Evolutionary conservation across 2,113 vertebrate genomes (phyloP), one percentile per base, ranked within the genome.

Genomic region (Macquaria ambigua): DNA sequence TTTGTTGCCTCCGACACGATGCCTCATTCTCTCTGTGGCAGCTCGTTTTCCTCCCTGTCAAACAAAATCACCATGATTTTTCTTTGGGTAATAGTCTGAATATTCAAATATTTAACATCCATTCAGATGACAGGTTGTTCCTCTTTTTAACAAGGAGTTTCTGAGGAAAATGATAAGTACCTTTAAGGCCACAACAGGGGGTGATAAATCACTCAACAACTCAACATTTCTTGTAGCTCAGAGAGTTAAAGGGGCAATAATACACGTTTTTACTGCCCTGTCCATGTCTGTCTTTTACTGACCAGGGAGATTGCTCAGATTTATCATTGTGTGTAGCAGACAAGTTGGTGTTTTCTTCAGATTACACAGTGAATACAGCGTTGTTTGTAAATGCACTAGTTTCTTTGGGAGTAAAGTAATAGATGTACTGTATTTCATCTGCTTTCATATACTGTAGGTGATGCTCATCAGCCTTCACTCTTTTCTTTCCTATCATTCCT

Each of bases 21-120:
- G 66, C 50, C 69, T 81, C 28, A 37, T 63, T 87, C 82, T 72
- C 61, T 79, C 31, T 64, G 77, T 43, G 71, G 80, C 67, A 70
- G 82, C 86, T 80, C n/a, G 21, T 85, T 90, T 83, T 74, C 73
- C 79, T 88, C 55, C 58, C 61, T 87, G 89, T 91, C 89, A 88
- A 88, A 88, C 75, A 66, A 62, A 76, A 85, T 87, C 73, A 81
- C 61, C 23, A 2, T 9, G 75, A 77, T 85, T 81, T 63, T 52
- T 78, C 34, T 74, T 84, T 69, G 53, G 56, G 59, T 63, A 53
- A 48, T 46, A 41, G 61, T 73, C 55, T 61, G 63, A 79, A 85
- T 74, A 84, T 71, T 74, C 31, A 41, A 55, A 43, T 6, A 2
- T 77, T 55, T 59, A 20, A 61, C 62, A 23, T 56, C 28, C 59